Base-by-base conservation (phyloP, 2,888 invertebrate genomes). In the Encarsia formosa region DNA sequence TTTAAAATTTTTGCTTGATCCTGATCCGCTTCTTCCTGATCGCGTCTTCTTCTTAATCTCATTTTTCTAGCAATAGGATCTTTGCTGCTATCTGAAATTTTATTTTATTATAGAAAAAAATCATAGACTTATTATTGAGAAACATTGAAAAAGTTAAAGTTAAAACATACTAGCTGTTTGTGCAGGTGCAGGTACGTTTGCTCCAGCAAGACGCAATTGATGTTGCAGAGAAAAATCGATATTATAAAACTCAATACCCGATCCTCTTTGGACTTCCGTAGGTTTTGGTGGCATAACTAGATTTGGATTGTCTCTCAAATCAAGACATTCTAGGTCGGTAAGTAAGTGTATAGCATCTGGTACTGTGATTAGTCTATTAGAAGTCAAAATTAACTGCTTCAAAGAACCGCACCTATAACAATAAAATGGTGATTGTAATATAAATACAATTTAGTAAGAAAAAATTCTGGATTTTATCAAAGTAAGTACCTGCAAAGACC, bases 281-380 rank as follows among this genome's bases (percentile, higher is more conserved):
- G 98, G 98, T 75, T 97, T 97, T 3, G 93, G 93, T 0, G 99
- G 99, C 94, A 99, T 96, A 55, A 96, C 86, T 58, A 99, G 78
- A 64, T 96, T 95, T 0, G 90, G 91, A 80, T 99, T 99, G 62
- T 93, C 91, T 55, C 90, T 84, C 40, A 97, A 79, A 76, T 97
- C 97, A 41, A 99, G 78, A 57, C 87, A 85, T 72, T 91, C 91
- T 54, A 96, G 77, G 69, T 95, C 95, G 32, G 88, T 88, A 31
- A 99, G 79, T 44, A 97, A 80, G 76, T 99, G 97, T 61, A 99
- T 91, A 0, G 98, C 94, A 73, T 99, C 98, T 0, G 99, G 99
- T 19, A 99, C 78, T 0, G 98, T 98, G 47, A 99, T 94, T 46
- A 99, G 78, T 48, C 88, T 84, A 78, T 99, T 99, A 63, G 89